phyloP scores from a whole-genome alignment of 2,797 vertebrate genomes.

The Gallirallus australis region DNA sequence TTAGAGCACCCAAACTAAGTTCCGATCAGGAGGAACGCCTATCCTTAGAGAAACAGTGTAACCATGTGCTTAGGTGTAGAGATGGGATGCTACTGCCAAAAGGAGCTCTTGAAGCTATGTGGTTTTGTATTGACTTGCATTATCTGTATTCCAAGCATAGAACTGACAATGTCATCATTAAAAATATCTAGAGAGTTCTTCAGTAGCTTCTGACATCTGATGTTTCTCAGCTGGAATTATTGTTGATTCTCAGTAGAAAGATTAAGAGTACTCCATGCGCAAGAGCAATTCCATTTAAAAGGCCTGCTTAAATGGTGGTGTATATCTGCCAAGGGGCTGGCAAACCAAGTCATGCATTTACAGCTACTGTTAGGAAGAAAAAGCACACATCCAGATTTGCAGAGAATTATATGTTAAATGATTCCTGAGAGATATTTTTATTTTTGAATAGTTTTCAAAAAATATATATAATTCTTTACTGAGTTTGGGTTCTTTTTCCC shows the following conservation, averaged over 20 bases:
- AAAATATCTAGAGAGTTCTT: background rate
- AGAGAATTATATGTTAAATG: background rate
- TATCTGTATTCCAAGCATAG: background rate
- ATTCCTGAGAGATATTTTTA: background rate
- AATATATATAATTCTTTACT: background rate
- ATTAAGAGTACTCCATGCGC: background rate
- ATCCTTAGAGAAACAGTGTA: background rate
- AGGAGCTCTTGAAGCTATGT: background rate
- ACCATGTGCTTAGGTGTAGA: background rate
- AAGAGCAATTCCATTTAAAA: background rate
- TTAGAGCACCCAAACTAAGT: background rate
- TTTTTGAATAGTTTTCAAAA: background rate
- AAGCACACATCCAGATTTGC: background rate
- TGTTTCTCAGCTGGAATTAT: background rate
- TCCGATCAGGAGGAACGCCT: background rate
- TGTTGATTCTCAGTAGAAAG: background rate
- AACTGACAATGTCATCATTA: background rate
- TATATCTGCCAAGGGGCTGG: background rate
- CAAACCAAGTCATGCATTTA: background rate
- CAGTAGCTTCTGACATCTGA: background rate
- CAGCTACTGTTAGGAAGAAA: background rate
- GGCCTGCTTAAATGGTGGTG: background rate
- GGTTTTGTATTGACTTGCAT: background rate
- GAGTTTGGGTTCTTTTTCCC: background rate
- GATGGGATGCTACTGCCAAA: background rate